Conservation (phyloP, 1,140 invertebrate species). For the Drosophila orena region DNA sequence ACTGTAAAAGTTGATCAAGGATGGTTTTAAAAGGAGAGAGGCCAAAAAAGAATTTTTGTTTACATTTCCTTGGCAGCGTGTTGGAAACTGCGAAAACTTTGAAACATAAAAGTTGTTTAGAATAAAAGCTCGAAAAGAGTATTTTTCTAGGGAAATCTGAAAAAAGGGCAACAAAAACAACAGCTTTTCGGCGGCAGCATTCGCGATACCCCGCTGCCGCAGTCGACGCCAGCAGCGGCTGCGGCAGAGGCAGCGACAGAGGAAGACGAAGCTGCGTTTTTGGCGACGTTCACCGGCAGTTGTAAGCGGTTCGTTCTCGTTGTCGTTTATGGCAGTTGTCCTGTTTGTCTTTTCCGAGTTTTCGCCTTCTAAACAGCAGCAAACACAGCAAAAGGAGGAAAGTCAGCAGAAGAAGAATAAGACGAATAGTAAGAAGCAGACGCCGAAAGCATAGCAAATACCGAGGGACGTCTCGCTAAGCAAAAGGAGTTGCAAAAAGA, state of each 20-base stretch:
- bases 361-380: not conserved
- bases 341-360: slow-evolving; percentile 6
- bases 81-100: not conserved
- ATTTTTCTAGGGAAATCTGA: slow-evolving; percentile 1
- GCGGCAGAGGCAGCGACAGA: slow-evolving; percentile 8
- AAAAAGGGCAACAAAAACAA: slow-evolving; percentile 5
- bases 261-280: slow-evolving; percentile 51
- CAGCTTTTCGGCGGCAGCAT: slow-evolving; percentile 13
- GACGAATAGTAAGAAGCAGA: slow-evolving; percentile 1
- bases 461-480: slow-evolving; percentile 11
- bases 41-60: not conserved
- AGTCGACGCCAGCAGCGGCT: slow-evolving; percentile 12
- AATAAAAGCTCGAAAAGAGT: not conserved
- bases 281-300: slow-evolving; percentile 47
- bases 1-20: too few species aligned
- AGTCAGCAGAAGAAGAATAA: not conserved
- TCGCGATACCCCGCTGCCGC: slow-evolving; percentile 11
- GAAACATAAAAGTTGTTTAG: not conserved
- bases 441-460: slow-evolving; percentile 10
- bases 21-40: too few species aligned
- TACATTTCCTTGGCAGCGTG: too few species aligned
- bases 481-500: slow-evolving; percentile 21
- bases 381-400: not conserved
- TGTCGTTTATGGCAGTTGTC: slow-evolving; percentile 27
- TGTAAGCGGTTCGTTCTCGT: slow-evolving; percentile 65